These are phyloP conservation scores for Podarcis siculus DNA, from an alignment of 2,797 vertebrate species.

Conservation along the genomic window DNA sequence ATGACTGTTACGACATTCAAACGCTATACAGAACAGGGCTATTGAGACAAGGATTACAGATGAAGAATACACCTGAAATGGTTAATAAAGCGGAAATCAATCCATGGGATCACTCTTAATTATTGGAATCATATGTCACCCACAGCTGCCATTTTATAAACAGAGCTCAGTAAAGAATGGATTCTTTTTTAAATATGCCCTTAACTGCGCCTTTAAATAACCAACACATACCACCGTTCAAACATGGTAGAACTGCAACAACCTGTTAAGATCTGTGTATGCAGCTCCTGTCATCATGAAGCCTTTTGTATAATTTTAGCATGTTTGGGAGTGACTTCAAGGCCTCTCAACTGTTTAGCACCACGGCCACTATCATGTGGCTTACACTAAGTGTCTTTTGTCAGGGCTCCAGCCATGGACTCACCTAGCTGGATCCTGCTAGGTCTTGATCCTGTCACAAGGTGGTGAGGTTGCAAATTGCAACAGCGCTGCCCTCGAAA, in stretches of 20 bases:
- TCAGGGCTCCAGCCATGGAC: constrained; percentile 31
- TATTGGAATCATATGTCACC: background rate
- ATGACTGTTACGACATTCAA: background rate
- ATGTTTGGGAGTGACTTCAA: constrained; percentile 23
- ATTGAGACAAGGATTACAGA: background rate
- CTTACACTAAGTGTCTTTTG: background rate
- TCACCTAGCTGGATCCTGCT: constrained; percentile 39
- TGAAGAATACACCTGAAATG: background rate
- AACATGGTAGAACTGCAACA: background rate
- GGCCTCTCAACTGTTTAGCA: background rate
- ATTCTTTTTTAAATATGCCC: constrained; percentile 4
- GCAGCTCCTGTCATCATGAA: background rate
- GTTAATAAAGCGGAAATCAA: background rate
- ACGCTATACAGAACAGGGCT: background rate
- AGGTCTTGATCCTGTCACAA: constrained; percentile 40
- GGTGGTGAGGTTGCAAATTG: constrained; percentile 33
- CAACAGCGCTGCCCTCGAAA: constrained; percentile 58
- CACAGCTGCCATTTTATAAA: background rate
- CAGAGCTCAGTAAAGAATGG: background rate
- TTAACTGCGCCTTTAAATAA: background rate
- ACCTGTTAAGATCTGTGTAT: background rate
- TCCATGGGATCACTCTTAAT: background rate
- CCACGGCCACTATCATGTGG: background rate
- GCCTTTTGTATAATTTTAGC: constrained; percentile 16
- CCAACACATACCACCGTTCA: background rate